These are phyloP conservation scores for Scaptomyza caliginosa DNA, from an alignment of 2,888 invertebrate genomes.

Conservation along the genomic window DNA sequence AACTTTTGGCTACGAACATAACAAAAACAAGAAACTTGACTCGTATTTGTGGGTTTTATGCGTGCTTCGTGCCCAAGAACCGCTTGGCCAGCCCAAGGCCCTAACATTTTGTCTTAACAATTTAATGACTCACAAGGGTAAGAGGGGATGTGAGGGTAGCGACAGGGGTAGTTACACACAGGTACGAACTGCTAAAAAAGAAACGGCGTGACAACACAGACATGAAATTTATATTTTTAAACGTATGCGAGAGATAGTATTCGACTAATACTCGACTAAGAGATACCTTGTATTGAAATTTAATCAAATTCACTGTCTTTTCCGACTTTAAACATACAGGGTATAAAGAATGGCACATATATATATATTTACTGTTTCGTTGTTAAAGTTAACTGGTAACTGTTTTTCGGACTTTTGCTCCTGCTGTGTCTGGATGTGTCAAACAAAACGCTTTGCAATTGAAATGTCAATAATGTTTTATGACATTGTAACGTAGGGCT, in stretches of 20 bases:
- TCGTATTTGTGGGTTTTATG: slow-evolving; percentile 67
- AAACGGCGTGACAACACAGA: slow-evolving; percentile 53
- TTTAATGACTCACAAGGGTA: slow-evolving; percentile 58
- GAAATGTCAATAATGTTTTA: slow-evolving; percentile 80
- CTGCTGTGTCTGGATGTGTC: slow-evolving; percentile 16
- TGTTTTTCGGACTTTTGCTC: not conserved
- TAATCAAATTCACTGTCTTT: too few relatives aligned
- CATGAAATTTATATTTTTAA: slow-evolving; percentile 44
- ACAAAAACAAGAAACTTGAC: slow-evolving; percentile 41
- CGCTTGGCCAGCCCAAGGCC: slow-evolving; percentile 33
- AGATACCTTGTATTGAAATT: too few relatives aligned
- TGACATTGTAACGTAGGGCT: slow-evolving; percentile 50
- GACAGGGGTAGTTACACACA: not conserved
- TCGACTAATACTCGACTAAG: not conserved
- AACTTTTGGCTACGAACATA: slow-evolving; percentile 57
- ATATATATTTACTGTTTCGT: not conserved
- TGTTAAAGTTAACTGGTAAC: not conserved
- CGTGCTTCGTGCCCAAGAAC: slow-evolving; percentile 45
- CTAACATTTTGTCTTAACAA: slow-evolving; percentile 46
- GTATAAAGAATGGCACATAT: slow-evolving; percentile 7
- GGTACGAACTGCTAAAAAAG: slow-evolving; percentile 35
- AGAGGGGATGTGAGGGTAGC: not conserved
- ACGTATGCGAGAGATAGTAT: slow-evolving; percentile 1
- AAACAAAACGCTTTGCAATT: slow-evolving; percentile 65
- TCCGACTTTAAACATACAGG: not conserved